These are phyloP conservation scores for Microtus richardsoni DNA, from an alignment of 2,113 vertebrate genomes.

Conservation along the genomic window DNA sequence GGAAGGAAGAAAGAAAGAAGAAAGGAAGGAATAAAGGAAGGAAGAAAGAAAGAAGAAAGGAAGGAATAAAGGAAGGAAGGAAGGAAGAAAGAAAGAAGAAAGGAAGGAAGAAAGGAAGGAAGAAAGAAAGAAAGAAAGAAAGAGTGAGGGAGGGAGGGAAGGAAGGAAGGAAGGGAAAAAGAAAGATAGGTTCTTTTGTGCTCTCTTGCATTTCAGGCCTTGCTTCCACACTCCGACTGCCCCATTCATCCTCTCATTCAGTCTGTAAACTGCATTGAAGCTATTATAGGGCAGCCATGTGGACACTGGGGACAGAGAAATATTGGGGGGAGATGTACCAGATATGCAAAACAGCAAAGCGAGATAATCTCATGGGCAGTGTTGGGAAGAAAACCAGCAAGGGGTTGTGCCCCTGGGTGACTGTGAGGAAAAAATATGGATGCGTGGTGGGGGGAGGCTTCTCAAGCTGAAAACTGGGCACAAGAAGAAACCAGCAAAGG, in stretches of 20 bases:
- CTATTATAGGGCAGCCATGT: not conserved
- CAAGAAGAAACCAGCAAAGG: not conserved
- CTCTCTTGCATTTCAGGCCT: not conserved
- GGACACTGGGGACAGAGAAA: not conserved
- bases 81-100: not conserved
- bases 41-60: too few relatives aligned
- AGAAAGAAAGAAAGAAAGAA: too few relatives aligned
- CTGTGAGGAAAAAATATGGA: not conserved
- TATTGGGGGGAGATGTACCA: not conserved
- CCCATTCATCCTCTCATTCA: not conserved
- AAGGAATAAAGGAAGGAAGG: too few relatives aligned
- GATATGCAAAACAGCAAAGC: not conserved
- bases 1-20: too few relatives aligned
- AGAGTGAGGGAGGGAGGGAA: not conserved
- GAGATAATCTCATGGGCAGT: not conserved
- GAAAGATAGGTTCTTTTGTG: not conserved
- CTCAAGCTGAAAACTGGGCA: slow-evolving; percentile 32
- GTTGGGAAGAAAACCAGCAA: not conserved
- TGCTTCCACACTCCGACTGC: not conserved
- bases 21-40: rapidly evolving
- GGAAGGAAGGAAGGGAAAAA: not conserved
- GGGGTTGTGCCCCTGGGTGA: not conserved
- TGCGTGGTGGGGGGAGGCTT: not conserved
- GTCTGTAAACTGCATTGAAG: not conserved
- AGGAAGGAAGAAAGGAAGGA: not conserved